phyloP scores from a whole-genome alignment of 2,113 vertebrate species.

The Stigmatopora argus region DNA sequence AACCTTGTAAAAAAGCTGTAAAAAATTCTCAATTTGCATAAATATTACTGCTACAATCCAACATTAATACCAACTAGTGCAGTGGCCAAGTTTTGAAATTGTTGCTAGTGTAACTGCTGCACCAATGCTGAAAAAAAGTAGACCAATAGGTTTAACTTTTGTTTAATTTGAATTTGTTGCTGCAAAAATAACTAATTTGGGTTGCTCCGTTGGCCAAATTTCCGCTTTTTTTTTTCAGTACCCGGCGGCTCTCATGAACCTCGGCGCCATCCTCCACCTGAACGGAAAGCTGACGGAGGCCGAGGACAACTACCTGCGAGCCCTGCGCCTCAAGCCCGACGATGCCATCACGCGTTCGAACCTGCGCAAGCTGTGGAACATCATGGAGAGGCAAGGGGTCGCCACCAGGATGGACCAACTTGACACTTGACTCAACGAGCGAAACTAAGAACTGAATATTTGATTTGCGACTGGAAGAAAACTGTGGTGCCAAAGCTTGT shows the following conservation, averaged over 20 bases:
- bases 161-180: too few relatives aligned
- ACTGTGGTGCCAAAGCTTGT: constrained; percentile 52
- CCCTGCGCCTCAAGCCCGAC: constrained; percentile 90
- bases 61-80: too few relatives aligned
- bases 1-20: constrained; percentile 8
- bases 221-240: constrained; percentile 76
- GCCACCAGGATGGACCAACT: constrained; percentile 56
- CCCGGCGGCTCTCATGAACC: constrained; percentile 95
- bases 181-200: too few relatives aligned
- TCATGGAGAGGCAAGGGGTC: constrained; percentile 96
- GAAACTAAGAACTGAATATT: not conserved
- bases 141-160: too few relatives aligned
- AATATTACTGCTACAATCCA: too few relatives aligned
- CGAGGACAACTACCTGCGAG: constrained; percentile 91
- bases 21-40: not conserved
- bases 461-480: constrained; percentile 19
- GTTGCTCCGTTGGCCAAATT: too few relatives aligned
- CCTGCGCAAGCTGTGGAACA: constrained; percentile 97
- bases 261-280: constrained; percentile 95
- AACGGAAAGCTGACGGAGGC: constrained; percentile 89
- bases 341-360: constrained; percentile 95
- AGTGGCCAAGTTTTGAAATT: too few relatives aligned
- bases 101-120: too few relatives aligned
- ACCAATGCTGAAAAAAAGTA: too few relatives aligned
- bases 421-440: not conserved